phyloP scores from a whole-genome alignment of 2,797 vertebrate genomes.

The Phrynocephalus forsythii region DNA sequence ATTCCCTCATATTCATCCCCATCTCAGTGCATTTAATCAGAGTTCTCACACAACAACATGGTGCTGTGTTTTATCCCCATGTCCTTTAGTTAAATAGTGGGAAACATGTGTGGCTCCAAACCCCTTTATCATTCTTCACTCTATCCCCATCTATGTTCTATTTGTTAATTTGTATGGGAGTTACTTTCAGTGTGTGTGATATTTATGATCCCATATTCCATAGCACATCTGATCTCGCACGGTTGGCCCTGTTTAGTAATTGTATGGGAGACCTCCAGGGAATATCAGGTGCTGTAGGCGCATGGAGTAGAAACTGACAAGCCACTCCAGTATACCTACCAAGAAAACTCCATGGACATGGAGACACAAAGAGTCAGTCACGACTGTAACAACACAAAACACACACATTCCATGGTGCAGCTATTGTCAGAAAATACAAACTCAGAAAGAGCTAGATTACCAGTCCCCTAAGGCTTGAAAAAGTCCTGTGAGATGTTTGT shows the following conservation, averaged over 20 bases:
- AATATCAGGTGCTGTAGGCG: too few relatives aligned
- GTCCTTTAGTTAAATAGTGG: not conserved
- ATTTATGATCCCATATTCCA: not conserved
- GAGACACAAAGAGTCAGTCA: too few relatives aligned
- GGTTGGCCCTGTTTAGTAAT: too few relatives aligned
- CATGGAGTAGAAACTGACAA: too few relatives aligned
- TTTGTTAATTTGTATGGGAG: not conserved
- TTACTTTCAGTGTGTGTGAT: not conserved
- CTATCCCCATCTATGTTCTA: too few relatives aligned
- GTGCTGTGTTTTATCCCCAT: not conserved
- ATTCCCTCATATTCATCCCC: slow-evolving; percentile 7
- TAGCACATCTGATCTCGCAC: too few relatives aligned
- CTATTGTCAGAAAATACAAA: not conserved
- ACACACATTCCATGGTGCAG: not conserved
- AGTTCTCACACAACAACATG: not conserved
- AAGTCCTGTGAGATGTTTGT: not conserved
- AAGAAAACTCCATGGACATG: too few relatives aligned
- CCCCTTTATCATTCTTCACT: too few relatives aligned
- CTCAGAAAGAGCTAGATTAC: not conserved
- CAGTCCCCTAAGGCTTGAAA: too few relatives aligned
- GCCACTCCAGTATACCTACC: too few relatives aligned
- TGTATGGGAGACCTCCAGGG: too few relatives aligned
- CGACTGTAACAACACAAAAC: too few relatives aligned
- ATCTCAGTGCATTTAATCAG: not conserved
- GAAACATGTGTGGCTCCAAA: not conserved